Evolutionary conservation across 2,113 vertebrate species (phyloP), one percentile per base, ranked within the genome.

Genomic region (Dipodomys spectabilis): DNA sequence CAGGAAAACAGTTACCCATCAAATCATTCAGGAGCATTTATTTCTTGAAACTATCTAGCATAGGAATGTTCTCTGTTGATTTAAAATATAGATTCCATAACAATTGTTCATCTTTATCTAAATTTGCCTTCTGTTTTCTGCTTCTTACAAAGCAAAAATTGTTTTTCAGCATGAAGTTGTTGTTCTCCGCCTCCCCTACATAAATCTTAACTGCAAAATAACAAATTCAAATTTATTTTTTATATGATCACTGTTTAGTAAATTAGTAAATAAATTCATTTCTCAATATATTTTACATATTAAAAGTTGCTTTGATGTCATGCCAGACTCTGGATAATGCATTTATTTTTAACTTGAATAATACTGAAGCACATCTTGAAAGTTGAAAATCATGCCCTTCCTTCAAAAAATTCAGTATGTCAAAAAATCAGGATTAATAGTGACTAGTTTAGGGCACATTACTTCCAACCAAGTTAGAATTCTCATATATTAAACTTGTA

Each of bases 61-160:
- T 22, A 11, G 44, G 6, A 62, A 13, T 49, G 71, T 72, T 95
- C 83, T 45, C 27, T 77, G 32, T 18, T 2, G 11, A 25, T n/a
- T 3, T 16, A 65, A 91, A 72, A 65, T 85, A 72, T 8, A 60
- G 77, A 11, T 81, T 77, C 27, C 80, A 86, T 30, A 69, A 27
- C 53, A 96, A 7, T 28, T 96, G 79, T 62, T 87, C n/a, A 72
- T 68, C 85, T 65, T 12, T 30, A 90, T 18, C 65, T 83, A 65
- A 65, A 73, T 35, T 86, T 73, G 68, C 67, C 44, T 75, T 68
- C 69, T 73, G 79, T 1, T 83, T 62, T 77, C 25, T 80, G 44
- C 60, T 27, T 62, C 27, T 75, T 84, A 74, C 12, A 6, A 94
- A 82, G 87, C 7, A 75, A 82, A 82, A 44, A 6, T 49, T 16